Percentiles rank a stretch among this genome's conserved stretches.
Conservation (phyloP, 2,888 invertebrate genomes). For the Tridacna crocea region DNA sequence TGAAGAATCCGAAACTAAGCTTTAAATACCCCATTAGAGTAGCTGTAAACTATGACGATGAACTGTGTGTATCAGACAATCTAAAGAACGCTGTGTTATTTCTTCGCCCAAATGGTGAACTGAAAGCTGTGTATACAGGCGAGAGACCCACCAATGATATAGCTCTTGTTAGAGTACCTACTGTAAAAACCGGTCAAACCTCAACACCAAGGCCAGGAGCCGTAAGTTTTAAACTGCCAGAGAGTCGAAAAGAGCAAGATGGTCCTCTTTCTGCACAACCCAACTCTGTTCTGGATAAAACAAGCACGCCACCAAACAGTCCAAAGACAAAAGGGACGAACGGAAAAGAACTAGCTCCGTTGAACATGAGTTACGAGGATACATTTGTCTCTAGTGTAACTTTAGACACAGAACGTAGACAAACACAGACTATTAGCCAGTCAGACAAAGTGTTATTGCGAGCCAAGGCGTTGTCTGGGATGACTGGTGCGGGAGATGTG, state of each 20-base stretch:
- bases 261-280: slow-evolving; percentile 37
- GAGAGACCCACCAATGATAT: slow-evolving; percentile 35
- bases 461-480: slow-evolving; percentile 47
- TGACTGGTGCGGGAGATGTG: slow-evolving; percentile 49
- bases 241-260: slow-evolving; percentile 55
- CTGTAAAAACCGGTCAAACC: slow-evolving; percentile 15
- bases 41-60: slow-evolving; percentile 56
- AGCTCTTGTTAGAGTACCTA: slow-evolving; percentile 32
- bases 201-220: slow-evolving; percentile 45
- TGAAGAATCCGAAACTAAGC: slow-evolving; percentile 54
- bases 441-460: slow-evolving; percentile 32
- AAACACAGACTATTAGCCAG: not conserved
- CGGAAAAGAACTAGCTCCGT: slow-evolving; percentile 46
- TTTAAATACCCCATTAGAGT: slow-evolving; percentile 67
- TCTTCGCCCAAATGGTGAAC: slow-evolving; percentile 51
- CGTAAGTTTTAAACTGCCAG: slow-evolving; percentile 45
- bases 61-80: slow-evolving; percentile 65
- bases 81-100: slow-evolving; percentile 56
- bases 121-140: slow-evolving; percentile 47
- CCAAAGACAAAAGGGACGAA: slow-evolving; percentile 28
- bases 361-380: slow-evolving; percentile 50
- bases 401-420: slow-evolving; percentile 36
- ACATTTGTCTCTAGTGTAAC: slow-evolving; percentile 50
- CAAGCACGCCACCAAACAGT: slow-evolving; percentile 43
- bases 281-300: slow-evolving; percentile 41